Evolutionary conservation across 2,113 vertebrate species (phyloP), one percentile per base, ranked within the genome.

Genomic region (human (Homo sapiens)): DNA sequence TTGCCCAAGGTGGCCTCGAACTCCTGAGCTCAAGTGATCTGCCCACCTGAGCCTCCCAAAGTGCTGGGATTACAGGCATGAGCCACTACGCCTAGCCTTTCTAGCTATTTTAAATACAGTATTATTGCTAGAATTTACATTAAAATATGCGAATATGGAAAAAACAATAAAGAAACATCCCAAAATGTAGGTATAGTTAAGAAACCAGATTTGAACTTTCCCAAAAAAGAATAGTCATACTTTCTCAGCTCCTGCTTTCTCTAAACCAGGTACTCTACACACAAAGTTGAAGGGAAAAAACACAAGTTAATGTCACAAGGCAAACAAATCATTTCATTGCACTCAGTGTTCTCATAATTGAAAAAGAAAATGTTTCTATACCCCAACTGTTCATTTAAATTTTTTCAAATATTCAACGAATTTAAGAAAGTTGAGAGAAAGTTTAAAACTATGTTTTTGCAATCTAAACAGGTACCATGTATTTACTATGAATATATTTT

Each of bases 171-270:
- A 79, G 7, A 93, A 72, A 89, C 2, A 89, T 1, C 90, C 22
- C 50, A 92, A 82, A 96, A 85, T 50, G 55, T 50, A 89, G 52
- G 78, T 82, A 90, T 13, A 80, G 22, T 94, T 83, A 92, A 89
- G 72, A 57, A 92, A 68, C 50, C 66, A 96, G 30, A 97, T 73
- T 55, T 73, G 14, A 89, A 96, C 35, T 75, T 97, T 38, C 64
- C 81, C 70, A 84, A 80, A 93, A 5, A 86, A 64, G 30, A 2
- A 38, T 30, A 85, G 11, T 57, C 59, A 48, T 66, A 50, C 52
- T 88, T 48, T 94, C 55, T 87, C 79, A 91, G 48, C 75, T 92
- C 61, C 61, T 94, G 50, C 23, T 17, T 30, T 93, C 78, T 93
- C 38, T 93, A 94, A 94, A 72, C n/a, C 80, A 90, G 55, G 7